These are phyloP conservation scores for Andricus curvator DNA, from an alignment of 2,888 invertebrate genomes.

Conservation along the genomic window DNA sequence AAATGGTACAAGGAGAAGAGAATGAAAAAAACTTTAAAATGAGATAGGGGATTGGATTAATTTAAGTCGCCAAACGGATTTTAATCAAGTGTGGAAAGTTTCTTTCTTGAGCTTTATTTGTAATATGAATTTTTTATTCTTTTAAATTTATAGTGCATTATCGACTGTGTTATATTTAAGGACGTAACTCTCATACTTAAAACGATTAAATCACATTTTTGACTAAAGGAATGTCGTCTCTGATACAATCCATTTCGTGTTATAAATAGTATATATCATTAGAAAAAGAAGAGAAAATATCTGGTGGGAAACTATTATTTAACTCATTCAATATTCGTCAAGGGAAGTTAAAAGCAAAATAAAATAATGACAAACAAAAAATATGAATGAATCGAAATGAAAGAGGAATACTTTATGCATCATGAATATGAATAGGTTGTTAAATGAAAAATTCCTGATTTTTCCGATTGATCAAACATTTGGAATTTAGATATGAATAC, in stretches of 20 bases:
- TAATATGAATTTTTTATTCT: background rate
- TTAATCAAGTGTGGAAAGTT: background rate
- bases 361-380: too few species aligned
- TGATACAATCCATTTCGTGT: background rate
- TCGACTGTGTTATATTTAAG: background rate
- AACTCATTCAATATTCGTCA: too few species aligned
- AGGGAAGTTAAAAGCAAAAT: too few species aligned
- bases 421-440: background rate
- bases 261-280: background rate
- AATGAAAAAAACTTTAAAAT: background rate
- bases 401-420: background rate
- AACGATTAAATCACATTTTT: background rate
- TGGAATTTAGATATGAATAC: slow-evolving; percentile 13
- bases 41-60: background rate
- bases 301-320: background rate
- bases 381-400: background rate
- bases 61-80: background rate
- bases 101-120: background rate
- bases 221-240: background rate
- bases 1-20: background rate
- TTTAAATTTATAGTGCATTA: background rate
- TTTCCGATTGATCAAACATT: background rate
- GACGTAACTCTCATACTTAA: background rate
- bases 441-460: background rate
- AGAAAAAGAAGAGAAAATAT: background rate